These are phyloP conservation scores for Chelmon rostratus DNA, from an alignment of 2,797 vertebrate genomes.

Conservation along the genomic window DNA sequence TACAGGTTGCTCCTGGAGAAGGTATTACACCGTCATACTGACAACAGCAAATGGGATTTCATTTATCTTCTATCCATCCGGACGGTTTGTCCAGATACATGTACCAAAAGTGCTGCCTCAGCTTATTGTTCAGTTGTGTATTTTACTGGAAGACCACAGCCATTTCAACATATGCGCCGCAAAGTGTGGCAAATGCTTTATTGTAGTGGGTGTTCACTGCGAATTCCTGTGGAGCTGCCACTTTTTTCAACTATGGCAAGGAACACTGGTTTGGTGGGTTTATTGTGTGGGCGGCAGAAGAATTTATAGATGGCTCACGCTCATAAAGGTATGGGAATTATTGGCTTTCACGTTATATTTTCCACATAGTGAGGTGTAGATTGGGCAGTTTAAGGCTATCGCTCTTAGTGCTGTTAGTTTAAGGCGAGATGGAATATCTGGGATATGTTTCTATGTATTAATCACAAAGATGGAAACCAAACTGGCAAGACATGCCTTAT, in stretches of 20 bases:
- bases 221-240: slow-evolving; percentile 56
- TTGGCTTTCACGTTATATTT: neutral
- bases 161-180: slow-evolving; percentile 35
- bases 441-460: neutral
- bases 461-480: slow-evolving; percentile 1
- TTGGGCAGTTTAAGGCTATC: neutral
- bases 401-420: too few relatives aligned
- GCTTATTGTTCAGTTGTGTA: slow-evolving; percentile 30
- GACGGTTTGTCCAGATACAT: slow-evolving; percentile 15
- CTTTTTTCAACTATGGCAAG: slow-evolving; percentile 48
- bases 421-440: neutral
- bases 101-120: slow-evolving; percentile 37
- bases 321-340: slow-evolving; percentile 24
- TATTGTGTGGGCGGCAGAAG: slow-evolving; percentile 34
- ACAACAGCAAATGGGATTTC: slow-evolving; percentile 48
- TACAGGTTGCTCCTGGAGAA: slow-evolving; percentile 51
- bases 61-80: slow-evolving; percentile 18
- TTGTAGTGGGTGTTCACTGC: slow-evolving; percentile 40
- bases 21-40: slow-evolving; percentile 55
- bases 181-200: slow-evolving; percentile 32
- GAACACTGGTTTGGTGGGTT: slow-evolving; percentile 43
- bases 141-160: slow-evolving; percentile 37
- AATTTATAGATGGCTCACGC: slow-evolving; percentile 46
- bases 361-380: neutral
- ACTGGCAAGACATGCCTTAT: neutral